Evolutionary conservation across 2,888 invertebrate genomes (phyloP).

Genomic region (Apoda limacodes): DNA sequence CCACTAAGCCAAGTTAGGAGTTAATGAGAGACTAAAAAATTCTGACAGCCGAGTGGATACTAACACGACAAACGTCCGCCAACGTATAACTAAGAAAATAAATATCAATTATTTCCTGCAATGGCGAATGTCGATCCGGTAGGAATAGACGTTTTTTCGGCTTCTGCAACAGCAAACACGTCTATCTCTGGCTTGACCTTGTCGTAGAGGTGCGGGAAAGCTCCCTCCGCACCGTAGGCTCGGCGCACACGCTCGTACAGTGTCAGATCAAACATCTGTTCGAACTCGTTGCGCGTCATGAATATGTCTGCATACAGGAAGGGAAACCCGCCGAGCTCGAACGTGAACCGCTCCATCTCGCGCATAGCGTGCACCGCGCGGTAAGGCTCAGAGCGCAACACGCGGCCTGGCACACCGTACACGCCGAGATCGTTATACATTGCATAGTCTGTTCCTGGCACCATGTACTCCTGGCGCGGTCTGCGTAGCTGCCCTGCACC

Average conservation of each 20-base stretch:
- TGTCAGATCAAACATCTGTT: slow-evolving; percentile 75
- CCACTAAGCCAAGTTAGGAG: too few relatives aligned
- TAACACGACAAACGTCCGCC: too few relatives aligned
- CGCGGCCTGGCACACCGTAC: slow-evolving; percentile 76
- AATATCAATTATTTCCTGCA: too few relatives aligned
- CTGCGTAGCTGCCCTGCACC: slow-evolving; percentile 68
- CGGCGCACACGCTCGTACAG: slow-evolving; percentile 71
- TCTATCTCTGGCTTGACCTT: slow-evolving; percentile 77
- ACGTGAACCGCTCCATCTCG: slow-evolving; percentile 76
- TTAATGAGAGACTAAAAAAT: too few relatives aligned
- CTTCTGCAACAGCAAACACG: slow-evolving; percentile 68
- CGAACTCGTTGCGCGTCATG: slow-evolving; percentile 74
- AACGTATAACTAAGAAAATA: too few relatives aligned
- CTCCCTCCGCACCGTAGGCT: slow-evolving; percentile 69
- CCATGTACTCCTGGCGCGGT: slow-evolving; percentile 68
- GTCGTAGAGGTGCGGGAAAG: slow-evolving; percentile 75
- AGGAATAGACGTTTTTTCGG: too few relatives aligned
- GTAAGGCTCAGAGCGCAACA: slow-evolving; percentile 69
- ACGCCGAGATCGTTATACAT: slow-evolving; percentile 80
- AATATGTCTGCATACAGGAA: slow-evolving; percentile 79
- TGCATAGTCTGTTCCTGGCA: slow-evolving; percentile 74
- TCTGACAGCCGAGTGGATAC: too few relatives aligned
- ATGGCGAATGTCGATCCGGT: too few relatives aligned
- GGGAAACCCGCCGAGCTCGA: slow-evolving; percentile 75
- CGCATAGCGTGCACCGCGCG: slow-evolving; percentile 76